A percentile compares a stretch with the other conserved stretches of the same genome.
Evolutionary conservation across 2,888 invertebrate genomes (phyloP).

Genomic region (Scaptomyza flava): DNA sequence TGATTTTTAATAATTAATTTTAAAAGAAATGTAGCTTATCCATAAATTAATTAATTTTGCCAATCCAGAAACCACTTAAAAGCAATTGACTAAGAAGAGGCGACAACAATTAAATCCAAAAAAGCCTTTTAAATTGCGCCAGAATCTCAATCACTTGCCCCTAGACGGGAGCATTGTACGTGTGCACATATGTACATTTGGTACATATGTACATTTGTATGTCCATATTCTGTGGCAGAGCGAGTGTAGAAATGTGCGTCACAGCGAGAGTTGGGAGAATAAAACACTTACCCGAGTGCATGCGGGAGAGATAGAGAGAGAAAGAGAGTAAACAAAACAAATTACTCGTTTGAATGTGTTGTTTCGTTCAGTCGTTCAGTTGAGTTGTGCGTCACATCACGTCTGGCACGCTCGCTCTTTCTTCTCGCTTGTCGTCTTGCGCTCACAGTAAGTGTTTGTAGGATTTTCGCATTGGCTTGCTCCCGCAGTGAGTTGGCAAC

Average conservation of each 20-base stretch:
- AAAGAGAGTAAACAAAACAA: constrained; percentile 25
- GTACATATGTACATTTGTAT: constrained; percentile 4
- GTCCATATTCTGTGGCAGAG: constrained; percentile 8
- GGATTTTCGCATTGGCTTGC: constrained; percentile 9
- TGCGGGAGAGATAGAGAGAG: not conserved
- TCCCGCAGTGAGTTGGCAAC: constrained; percentile 21
- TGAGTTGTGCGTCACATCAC: constrained; percentile 48
- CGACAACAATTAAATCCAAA: constrained; percentile 37
- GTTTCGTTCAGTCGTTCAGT: constrained; percentile 6
- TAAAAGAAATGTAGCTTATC: no score
- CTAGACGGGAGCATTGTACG: constrained; percentile 42
- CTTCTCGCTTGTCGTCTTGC: not conserved
- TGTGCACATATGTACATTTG: constrained; percentile 23
- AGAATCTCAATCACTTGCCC: constrained; percentile 41
- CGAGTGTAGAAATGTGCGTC: constrained; percentile 46
- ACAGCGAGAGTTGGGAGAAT: constrained; percentile 11
- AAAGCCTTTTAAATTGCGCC: constrained; percentile 51
- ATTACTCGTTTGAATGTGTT: constrained; percentile 1
- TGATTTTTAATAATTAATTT: no score
- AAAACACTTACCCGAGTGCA: no score
- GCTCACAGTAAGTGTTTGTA: constrained; percentile 45
- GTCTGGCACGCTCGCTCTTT: not conserved
- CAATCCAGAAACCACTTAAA: not conserved
- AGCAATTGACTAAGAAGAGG: constrained; percentile 13
- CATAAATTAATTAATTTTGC: no score